A percentile compares a stretch with the other conserved stretches of the same genome.
phyloP scores from a whole-genome alignment of 2,113 vertebrate genomes.

The Hippocampus comes region DNA sequence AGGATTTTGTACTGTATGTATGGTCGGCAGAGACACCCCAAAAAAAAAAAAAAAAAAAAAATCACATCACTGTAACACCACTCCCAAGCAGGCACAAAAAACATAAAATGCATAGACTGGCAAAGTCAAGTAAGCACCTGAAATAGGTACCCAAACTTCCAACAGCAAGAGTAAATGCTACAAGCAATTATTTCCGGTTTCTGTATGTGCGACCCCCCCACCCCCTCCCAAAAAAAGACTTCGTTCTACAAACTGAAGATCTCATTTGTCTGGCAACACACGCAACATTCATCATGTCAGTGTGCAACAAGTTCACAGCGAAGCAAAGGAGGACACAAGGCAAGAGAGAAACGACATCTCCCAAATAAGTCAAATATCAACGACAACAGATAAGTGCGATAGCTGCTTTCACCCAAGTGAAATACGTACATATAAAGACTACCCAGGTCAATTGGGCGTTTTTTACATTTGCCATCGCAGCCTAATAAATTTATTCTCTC shows the following conservation, averaged over 20 bases:
- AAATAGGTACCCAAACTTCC: constrained; percentile 10
- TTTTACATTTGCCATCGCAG: not conserved
- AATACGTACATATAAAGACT: not conserved
- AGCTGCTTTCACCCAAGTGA: not conserved
- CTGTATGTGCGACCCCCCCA: not conserved
- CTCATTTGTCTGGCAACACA: not conserved
- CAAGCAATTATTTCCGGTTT: constrained; percentile 7
- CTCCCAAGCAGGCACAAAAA: constrained; percentile 36
- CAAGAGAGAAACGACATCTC: not conserved
- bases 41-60: not conserved
- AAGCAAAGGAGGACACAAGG: not conserved
- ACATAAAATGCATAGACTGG: constrained; percentile 43
- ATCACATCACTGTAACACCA: not conserved
- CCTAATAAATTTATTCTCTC: constrained; percentile 3
- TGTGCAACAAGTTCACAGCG: constrained; percentile 1
- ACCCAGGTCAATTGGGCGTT: not conserved
- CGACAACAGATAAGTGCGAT: constrained; percentile 12
- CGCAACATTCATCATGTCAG: constrained; percentile 21
- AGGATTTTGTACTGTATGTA: not conserved
- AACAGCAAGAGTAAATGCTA: constrained; percentile 4
- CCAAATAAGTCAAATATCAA: not conserved
- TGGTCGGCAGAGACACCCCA: not conserved
- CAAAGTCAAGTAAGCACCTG: constrained; percentile 10
- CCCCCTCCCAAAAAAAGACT: not conserved
- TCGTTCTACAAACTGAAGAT: not conserved